Evolutionary conservation across 2,888 invertebrate genomes (phyloP).

Genomic region (Thelaira solivaga): DNA sequence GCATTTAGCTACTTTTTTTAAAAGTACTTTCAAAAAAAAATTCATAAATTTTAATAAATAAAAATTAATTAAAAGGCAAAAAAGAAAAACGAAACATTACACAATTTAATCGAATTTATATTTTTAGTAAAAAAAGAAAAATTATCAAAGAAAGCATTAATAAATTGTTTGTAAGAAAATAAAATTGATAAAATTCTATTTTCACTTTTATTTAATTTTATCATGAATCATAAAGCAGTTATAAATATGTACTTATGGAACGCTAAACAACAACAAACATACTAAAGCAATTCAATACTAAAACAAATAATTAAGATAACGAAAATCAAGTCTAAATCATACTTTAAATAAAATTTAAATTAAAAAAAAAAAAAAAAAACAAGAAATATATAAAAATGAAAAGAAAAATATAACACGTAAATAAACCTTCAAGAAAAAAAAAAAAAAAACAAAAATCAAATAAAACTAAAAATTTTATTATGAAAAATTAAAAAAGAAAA

Average conservation of each 20-base stretch:
- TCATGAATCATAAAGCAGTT: neutral
- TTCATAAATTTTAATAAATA: neutral
- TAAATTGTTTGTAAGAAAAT: constrained; percentile 8
- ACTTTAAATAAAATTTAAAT: constrained; percentile 16
- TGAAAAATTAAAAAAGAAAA: no score
- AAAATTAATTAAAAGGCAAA: neutral
- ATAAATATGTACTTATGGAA: neutral
- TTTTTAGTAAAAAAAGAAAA: constrained; percentile 65
- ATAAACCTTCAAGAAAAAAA: neutral
- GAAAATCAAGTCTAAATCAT: neutral
- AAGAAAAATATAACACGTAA: neutral
- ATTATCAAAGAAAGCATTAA: neutral
- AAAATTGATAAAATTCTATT: constrained; percentile 2
- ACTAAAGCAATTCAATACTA: constrained; percentile 35
- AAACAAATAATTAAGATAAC: constrained; percentile 28
- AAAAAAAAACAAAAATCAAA: constrained; percentile 13
- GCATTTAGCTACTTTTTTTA: neutral
- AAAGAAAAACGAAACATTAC: constrained; percentile 56
- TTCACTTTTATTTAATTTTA: no score
- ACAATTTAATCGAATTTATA: constrained; percentile 74
- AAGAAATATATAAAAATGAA: neutral
- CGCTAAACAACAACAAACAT: constrained; percentile 27
- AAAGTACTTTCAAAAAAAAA: no score
- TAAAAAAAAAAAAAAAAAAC: neutral
- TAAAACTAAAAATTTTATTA: constrained; percentile 53